A percentile compares a stretch with the other conserved stretches of the same genome.
These are phyloP conservation scores for Anser cygnoides DNA, from an alignment of 2,113 vertebrate genomes.

Conservation along the genomic window DNA sequence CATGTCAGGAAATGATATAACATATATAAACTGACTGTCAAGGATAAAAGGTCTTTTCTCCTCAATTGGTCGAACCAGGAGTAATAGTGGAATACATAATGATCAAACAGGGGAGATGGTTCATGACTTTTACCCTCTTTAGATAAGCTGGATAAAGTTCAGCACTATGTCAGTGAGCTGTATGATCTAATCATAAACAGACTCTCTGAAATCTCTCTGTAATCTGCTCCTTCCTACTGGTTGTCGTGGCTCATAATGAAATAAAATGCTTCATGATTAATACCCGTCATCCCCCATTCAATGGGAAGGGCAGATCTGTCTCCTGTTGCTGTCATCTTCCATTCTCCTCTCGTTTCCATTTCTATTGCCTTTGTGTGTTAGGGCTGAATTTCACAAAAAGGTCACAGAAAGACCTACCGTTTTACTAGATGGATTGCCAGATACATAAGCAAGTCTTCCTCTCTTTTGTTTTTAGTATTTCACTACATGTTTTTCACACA, in stretches of 20 bases:
- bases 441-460: conserved; percentile 1
- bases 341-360: background rate
- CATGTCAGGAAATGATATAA: background rate
- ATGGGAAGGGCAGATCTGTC: conserved; percentile 31
- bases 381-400: conserved; percentile 19
- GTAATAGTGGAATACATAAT: background rate
- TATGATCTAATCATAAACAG: conserved; percentile 55
- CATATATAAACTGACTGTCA: background rate
- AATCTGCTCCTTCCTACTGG: conserved; percentile 33
- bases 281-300: conserved; percentile 43
- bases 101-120: background rate
- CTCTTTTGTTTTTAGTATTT: background rate
- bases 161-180: conserved; percentile 12
- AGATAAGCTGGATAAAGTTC: conserved; percentile 28
- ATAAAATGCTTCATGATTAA: conserved; percentile 56
- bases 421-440: background rate
- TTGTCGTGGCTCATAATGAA: conserved; percentile 15
- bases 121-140: conserved; percentile 8
- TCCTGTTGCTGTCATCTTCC: conserved; percentile 23
- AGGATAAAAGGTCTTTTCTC: background rate
- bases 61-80: background rate
- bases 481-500: background rate
- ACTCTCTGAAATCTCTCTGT: conserved; percentile 1
- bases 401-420: background rate
- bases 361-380: background rate